Conservation (phyloP, 2,888 invertebrate genomes). For the Protonemura montana region DNA sequence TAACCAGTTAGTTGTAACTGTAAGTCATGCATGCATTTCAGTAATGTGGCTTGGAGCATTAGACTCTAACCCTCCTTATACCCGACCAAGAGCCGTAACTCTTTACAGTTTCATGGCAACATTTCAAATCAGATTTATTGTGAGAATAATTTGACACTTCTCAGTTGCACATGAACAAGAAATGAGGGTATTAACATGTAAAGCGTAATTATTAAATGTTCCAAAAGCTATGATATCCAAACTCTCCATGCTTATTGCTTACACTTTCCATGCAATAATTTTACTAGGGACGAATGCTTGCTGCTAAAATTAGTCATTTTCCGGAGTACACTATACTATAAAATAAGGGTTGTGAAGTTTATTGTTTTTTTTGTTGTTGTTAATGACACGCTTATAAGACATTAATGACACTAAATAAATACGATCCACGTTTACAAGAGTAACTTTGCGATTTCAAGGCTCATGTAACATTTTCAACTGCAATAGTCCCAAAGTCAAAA, state of each 20-base stretch:
- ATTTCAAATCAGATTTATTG: conserved; percentile 18
- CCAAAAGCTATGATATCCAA: conserved; percentile 18
- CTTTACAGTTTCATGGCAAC: not conserved
- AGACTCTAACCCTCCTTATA: not conserved
- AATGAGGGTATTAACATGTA: conserved; percentile 7
- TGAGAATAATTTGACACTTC: conserved; percentile 10
- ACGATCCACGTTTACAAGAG: not conserved
- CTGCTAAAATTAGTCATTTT: not conserved
- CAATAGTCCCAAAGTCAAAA: no score
- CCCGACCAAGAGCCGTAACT: not conserved
- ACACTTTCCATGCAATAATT: not conserved
- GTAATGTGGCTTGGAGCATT: not conserved
- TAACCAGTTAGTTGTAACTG: not conserved
- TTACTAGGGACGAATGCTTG: not conserved
- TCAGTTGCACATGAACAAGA: not conserved
- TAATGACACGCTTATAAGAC: not conserved
- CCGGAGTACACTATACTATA: not conserved
- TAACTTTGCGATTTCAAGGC: not conserved
- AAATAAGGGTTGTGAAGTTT: not conserved
- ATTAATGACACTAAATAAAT: not conserved
- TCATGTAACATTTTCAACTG: not conserved
- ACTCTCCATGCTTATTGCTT: not conserved
- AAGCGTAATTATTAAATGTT: conserved; percentile 20
- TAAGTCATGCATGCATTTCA: not conserved
- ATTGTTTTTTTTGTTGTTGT: not conserved